Percentiles rank a stretch among this genome's conserved stretches.
Conservation (phyloP, 2,113 vertebrate genomes). For the Hoplias malabaricus region DNA sequence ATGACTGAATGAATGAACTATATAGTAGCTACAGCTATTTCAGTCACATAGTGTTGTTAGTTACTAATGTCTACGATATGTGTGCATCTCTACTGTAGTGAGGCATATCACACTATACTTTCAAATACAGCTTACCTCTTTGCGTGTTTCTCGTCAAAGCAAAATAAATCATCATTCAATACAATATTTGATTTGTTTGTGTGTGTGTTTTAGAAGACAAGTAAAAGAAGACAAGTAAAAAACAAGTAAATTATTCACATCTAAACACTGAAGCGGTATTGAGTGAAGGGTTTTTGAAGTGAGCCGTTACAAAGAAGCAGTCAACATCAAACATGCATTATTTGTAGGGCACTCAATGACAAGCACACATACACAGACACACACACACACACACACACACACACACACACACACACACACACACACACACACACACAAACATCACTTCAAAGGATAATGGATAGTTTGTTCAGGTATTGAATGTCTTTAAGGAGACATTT, state of each 20-base stretch:
- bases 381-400: too few relatives aligned
- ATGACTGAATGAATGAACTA: too few relatives aligned
- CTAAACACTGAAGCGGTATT: neutral
- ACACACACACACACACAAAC: too few relatives aligned
- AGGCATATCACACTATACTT: neutral
- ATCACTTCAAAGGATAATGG: slow-evolving; percentile 48
- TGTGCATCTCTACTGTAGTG: too few relatives aligned
- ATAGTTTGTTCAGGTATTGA: slow-evolving; percentile 17
- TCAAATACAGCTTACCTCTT: neutral
- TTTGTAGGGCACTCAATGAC: slow-evolving; percentile 10
- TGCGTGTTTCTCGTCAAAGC: neutral
- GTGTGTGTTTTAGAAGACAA: slow-evolving; percentile 1
- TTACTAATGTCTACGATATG: too few relatives aligned
- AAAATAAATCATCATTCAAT: neutral
- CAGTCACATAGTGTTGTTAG: too few relatives aligned
- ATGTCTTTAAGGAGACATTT: slow-evolving; percentile 13
- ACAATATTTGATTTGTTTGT: slow-evolving; percentile 4
- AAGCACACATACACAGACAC: too few relatives aligned
- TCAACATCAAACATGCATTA: neutral
- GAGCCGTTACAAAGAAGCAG: neutral
- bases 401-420: too few relatives aligned
- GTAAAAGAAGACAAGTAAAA: too few relatives aligned
- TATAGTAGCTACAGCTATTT: too few relatives aligned
- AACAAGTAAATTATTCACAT: neutral
- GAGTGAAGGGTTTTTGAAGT: slow-evolving; percentile 10